Base-by-base conservation (phyloP, 2,797 vertebrate genomes). In the Enteromius paludinosus region DNA sequence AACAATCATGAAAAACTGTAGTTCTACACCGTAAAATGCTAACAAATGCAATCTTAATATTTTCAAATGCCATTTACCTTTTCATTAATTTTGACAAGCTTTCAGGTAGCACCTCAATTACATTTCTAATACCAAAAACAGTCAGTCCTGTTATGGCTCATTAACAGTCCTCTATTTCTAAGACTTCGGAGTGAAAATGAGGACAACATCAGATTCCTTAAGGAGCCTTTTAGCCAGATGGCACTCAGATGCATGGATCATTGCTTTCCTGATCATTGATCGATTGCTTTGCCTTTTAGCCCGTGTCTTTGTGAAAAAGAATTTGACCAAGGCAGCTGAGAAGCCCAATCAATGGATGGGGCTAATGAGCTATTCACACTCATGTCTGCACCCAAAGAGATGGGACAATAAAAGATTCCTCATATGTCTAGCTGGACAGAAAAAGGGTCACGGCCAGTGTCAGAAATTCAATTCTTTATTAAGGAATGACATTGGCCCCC, bases 331-430 rank as follows among this genome's bases (percentile, higher is more conserved):
- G 66, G 83, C 83, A 81, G 68, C 83, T 56, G 76, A 82, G 79
- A 12, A 69, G 81, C 73, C 83, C 79, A 78, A 92, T 93, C 91
- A 68, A 93, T 94, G 86, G 70, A 12, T 69, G 38, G 38, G 81
- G 84, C 90, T 93, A 93, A 94, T 93, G 89, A 93, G 89, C 87
- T 88, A 87, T 85, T 89, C 82, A 84, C 89, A 90, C 88, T 86
- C 78, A 65, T 90, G 86, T 88, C 89, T 84, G 82, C 83, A 88
- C 85, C 83, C 87, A 78, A 85, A 89, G 83, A 78, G 33, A 45
- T 59, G 73, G 73, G 28, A 17, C 20, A 20, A 45, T 33, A 61
- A 35, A 7, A 28, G 54, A 80, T 28, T 18, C 18, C 56, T 18
- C 82, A 23, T 14, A 70, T 28, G 52, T 43, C 56, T 62, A 79